Base-by-base conservation (phyloP, 2,113 vertebrate genomes). In the Globicephala melas region DNA sequence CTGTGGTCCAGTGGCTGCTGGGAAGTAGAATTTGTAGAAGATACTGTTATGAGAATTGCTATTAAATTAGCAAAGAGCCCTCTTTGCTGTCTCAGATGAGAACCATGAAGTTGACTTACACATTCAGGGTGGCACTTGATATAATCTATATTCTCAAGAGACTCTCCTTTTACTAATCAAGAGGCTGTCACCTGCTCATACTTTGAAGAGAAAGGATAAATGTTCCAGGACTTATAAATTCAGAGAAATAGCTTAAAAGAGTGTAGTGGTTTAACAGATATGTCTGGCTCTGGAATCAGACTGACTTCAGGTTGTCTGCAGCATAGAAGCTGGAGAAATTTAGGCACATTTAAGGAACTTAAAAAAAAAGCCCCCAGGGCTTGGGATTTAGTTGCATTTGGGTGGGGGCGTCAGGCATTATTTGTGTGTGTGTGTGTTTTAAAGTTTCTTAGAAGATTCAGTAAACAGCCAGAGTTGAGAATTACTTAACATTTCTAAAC, bases 61-160 rank as follows among this genome's bases (percentile, higher is more conserved):
- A 4, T 53, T 88, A 62, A 94, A 33, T 90, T 81, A 92, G 1
- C n/a, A 26, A 23, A 76, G 93, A 89, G 62, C 21, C 65, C 71
- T 94, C 62, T 83, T 67, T 76, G 36, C 28, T 47, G 38, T 70
- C 74, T 96, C 38, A 62, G 76, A 36, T 62, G 77, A 90, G 74
- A 87, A 71, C 38, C 17, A 47, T 47, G 50, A 84, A 93, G 44
- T 70, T 77, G 68, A 70, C 71, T 84, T 96, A 80, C 3, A 73
- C 36, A 25, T 83, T 90, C 44, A 71, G 73, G 33, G 36, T 92
- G 50, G 58, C 33, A 63, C 77, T 97, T 89, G 68, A 71, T 96
- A 62, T 28, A 60, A 76, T 93, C n/a, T 93, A 20, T 76, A 87
- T 96, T 94, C n/a, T 95, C 41, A 83, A 74, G 79, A 77, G 70